A percentile compares a stretch with the other conserved stretches of the same genome.
These are phyloP conservation scores for Pogonomyrmex barbatus DNA, from an alignment of 1,140 invertebrate species.

Conservation along the genomic window DNA sequence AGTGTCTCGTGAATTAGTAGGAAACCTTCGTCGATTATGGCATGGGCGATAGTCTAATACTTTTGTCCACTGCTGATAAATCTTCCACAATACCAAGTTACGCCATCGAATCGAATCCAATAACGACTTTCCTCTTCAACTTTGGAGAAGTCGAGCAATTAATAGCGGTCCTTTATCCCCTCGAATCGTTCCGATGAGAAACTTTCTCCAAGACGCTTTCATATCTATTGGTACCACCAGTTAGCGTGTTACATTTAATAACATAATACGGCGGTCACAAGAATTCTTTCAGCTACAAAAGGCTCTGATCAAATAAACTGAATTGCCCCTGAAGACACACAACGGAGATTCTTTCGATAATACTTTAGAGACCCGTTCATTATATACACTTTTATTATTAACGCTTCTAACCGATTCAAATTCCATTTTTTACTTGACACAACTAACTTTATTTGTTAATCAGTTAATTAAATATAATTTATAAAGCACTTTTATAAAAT, in stretches of 20 bases:
- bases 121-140: constrained; percentile 72
- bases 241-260: constrained; percentile 57
- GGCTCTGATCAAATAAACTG: constrained; percentile 1
- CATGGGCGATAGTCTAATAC: constrained; percentile 59
- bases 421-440: neutral
- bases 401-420: neutral
- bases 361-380: constrained; percentile 10
- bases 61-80: constrained; percentile 63
- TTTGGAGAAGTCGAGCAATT: constrained; percentile 73
- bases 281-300: constrained; percentile 43
- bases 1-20: constrained; percentile 30
- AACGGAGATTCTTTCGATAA: constrained; percentile 23
- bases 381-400: constrained; percentile 26
- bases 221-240: constrained; percentile 64
- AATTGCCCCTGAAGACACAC: constrained; percentile 15
- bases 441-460: neutral
- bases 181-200: constrained; percentile 68
- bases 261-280: constrained; percentile 1
- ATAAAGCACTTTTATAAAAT: neutral
- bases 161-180: constrained; percentile 72
- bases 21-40: constrained; percentile 44
- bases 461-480: neutral
- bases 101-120: constrained; percentile 71
- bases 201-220: constrained; percentile 66
- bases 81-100: constrained; percentile 60